Percentiles rank a stretch among this genome's conserved stretches.
Evolutionary conservation across 2,888 invertebrate genomes (phyloP).

Genomic region (Taenaris catops): DNA sequence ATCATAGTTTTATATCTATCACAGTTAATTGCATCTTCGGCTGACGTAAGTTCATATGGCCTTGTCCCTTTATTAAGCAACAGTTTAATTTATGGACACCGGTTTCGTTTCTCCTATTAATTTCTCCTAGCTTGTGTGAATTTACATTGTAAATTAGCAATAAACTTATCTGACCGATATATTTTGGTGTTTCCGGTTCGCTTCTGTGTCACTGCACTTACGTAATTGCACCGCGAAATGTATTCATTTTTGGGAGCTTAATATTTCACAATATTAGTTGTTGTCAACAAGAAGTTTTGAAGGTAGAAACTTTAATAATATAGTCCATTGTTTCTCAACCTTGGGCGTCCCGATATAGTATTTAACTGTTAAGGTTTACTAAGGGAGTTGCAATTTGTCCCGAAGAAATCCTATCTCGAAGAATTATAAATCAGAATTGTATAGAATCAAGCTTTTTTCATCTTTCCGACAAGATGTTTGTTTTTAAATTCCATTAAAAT

Average conservation of each 20-base stretch:
- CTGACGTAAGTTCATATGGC: conserved; percentile 33
- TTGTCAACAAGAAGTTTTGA: conserved; percentile 8
- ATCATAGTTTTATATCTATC: no score
- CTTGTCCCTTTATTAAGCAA: conserved; percentile 38
- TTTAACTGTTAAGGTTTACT: no score
- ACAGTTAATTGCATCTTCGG: no score
- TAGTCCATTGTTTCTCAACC: no score
- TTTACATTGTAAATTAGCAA: conserved; percentile 40
- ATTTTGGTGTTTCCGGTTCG: conserved; percentile 28
- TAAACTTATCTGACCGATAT: conserved; percentile 33
- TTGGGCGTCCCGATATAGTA: no score
- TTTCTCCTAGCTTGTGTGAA: conserved; percentile 45
- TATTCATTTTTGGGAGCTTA: conserved; percentile 14
- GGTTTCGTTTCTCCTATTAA: conserved; percentile 36
- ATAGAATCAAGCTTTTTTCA: no score
- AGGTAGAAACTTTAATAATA: no score
- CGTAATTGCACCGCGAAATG: conserved; percentile 24
- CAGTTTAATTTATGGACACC: conserved; percentile 35
- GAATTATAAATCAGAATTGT: no score
- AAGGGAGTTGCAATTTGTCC: no score
- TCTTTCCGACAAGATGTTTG: no score
- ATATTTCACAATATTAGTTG: conserved; percentile 11
- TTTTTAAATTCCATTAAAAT: not conserved
- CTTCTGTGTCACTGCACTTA: conserved; percentile 27
- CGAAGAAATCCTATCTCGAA: no score